Conservation (phyloP, 2,888 invertebrate genomes). For the Pollenia griseotomentosa region DNA sequence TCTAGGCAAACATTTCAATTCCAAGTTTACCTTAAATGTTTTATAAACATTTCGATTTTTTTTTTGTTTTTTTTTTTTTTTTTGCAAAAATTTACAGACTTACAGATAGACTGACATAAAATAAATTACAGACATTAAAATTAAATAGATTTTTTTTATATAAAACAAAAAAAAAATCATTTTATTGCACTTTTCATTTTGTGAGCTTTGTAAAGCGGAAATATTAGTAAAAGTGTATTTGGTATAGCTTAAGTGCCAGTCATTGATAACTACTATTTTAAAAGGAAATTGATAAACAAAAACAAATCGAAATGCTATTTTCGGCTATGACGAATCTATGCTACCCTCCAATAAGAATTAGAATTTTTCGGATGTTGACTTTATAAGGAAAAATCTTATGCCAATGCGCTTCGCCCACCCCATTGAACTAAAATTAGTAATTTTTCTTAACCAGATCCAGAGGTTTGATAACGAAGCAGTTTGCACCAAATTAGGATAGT, state of each 20-base stretch:
- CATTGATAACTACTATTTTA: neutral
- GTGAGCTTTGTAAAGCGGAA: constrained; percentile 56
- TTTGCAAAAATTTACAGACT: neutral
- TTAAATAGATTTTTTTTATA: constrained; percentile 47
- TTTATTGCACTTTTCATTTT: constrained; percentile 41
- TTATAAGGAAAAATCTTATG: too few species aligned
- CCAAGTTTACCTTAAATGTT: constrained; percentile 63
- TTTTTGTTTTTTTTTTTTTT: too few species aligned
- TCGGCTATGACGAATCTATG: neutral
- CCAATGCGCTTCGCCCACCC: too few species aligned
- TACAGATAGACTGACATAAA: constrained; percentile 27
- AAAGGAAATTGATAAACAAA: constrained; percentile 10
- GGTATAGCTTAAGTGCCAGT: constrained; percentile 8
- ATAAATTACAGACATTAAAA: constrained; percentile 61
- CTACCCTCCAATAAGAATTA: too few species aligned
- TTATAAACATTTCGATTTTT: constrained; percentile 22
- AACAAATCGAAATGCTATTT: neutral
- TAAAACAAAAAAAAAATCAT: neutral
- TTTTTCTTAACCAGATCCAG: too few species aligned
- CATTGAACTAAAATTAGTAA: too few species aligned
- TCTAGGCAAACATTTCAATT: constrained; percentile 67
- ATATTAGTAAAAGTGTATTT: constrained; percentile 44
- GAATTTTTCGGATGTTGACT: too few species aligned
- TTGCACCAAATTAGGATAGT: too few species aligned
- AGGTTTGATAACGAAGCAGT: too few species aligned